phyloP scores from a whole-genome alignment of 2,797 vertebrate species.

The Channa striata region DNA sequence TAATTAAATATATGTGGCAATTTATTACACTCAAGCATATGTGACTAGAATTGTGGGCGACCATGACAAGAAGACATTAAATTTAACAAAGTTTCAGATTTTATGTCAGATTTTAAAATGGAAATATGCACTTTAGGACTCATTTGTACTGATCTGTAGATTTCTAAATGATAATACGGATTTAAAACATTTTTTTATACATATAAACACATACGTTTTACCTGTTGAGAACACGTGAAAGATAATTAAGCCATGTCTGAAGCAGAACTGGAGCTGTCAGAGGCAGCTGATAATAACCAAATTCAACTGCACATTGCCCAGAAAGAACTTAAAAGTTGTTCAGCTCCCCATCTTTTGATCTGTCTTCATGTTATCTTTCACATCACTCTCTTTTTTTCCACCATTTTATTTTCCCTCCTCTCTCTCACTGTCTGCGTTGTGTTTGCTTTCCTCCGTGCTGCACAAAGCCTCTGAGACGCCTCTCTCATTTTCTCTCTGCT shows the following conservation, averaged over 20 bases:
- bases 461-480: constrained; percentile 46
- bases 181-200: neutral
- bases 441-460: constrained; percentile 4
- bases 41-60: neutral
- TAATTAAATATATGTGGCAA: neutral
- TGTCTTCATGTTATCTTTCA: neutral
- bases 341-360: neutral
- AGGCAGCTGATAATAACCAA: constrained; percentile 25
- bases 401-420: constrained; percentile 6
- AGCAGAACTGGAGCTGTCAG: constrained; percentile 3
- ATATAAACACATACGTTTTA: neutral
- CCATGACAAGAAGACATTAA: neutral
- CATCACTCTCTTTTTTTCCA: neutral
- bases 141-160: neutral
- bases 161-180: too few relatives aligned
- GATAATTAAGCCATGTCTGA: constrained; percentile 17
- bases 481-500: constrained; percentile 47
- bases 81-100: neutral
- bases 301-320: constrained; percentile 5
- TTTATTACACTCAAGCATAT: neutral
- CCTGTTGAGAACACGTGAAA: constrained; percentile 4
- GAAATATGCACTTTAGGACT: neutral
- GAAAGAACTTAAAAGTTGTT: constrained; percentile 5
- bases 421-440: neutral
- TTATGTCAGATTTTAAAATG: neutral